A percentile compares a stretch with the other conserved stretches of the same genome.
These are phyloP conservation scores for Astyanax mexicanus DNA, from an alignment of 2,797 vertebrate genomes.

Conservation along the genomic window DNA sequence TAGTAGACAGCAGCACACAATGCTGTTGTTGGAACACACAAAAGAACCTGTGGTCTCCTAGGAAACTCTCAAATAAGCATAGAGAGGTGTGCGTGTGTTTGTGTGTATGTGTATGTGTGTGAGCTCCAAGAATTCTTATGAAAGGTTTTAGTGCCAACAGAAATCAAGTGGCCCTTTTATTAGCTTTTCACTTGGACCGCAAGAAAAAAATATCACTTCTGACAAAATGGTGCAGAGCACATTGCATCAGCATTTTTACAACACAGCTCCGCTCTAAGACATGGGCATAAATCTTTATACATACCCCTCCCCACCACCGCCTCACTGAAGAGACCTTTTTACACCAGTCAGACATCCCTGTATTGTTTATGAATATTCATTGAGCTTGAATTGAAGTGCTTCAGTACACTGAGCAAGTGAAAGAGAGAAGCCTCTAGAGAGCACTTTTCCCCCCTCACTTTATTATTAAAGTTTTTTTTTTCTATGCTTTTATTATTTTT, in stretches of 20 bases:
- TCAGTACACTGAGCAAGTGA: background rate
- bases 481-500: background rate
- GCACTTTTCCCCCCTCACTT: no score
- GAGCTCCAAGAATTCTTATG: conserved; percentile 35
- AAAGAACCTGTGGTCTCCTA: background rate
- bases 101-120: background rate
- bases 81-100: background rate
- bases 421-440: no score
- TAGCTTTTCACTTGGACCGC: conserved; percentile 50
- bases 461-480: no score
- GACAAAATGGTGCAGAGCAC: conserved; percentile 55
- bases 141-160: conserved; percentile 54
- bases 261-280: conserved; percentile 56
- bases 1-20: background rate
- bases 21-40: background rate
- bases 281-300: conserved; percentile 59
- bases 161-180: conserved; percentile 58
- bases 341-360: background rate
- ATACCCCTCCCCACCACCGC: background rate
- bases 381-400: background rate
- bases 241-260: conserved; percentile 55
- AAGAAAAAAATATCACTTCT: conserved; percentile 58
- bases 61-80: background rate
- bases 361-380: conserved; percentile 36
- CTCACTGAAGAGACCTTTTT: conserved; percentile 1